Evolutionary conservation across 2,797 vertebrate species (phyloP).

Genomic region (Microtus californicus): DNA sequence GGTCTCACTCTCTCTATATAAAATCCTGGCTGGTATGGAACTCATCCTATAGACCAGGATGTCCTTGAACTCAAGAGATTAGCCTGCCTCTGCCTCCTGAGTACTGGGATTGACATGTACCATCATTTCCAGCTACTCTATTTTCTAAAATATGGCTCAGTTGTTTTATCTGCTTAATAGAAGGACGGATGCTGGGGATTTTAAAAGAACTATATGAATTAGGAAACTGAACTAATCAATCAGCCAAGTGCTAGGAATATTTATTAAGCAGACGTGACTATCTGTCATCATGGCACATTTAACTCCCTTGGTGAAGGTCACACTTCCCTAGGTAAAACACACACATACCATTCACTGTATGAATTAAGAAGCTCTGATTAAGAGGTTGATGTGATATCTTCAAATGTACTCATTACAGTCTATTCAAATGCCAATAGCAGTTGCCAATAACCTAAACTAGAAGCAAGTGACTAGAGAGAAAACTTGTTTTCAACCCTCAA

Average conservation of each 20-base stretch:
- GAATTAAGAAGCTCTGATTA: conserved; percentile 35
- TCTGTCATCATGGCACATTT: conserved; percentile 46
- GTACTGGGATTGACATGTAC: not conserved
- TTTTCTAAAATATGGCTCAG: conserved; percentile 37
- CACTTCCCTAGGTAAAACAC: conserved; percentile 50
- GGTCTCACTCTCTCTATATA: not conserved
- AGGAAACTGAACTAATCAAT: conserved; percentile 39
- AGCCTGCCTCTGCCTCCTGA: not conserved
- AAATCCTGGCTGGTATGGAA: not conserved
- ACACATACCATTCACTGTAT: not conserved
- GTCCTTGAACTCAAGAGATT: not conserved
- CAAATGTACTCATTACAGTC: conserved; percentile 33
- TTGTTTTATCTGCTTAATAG: not conserved
- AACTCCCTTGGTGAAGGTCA: conserved; percentile 42
- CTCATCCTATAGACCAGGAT: not conserved
- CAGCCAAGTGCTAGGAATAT: conserved; percentile 23
- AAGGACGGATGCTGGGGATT: not conserved
- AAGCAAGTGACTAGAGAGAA: not conserved
- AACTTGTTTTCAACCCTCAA: not conserved
- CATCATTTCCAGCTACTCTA: not conserved
- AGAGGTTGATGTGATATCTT: conserved; percentile 61
- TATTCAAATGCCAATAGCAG: conserved; percentile 11
- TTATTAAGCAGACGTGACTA: conserved; percentile 35
- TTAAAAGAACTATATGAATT: conserved; percentile 52
- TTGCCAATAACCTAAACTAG: not conserved